Evolutionary conservation across 2,113 vertebrate species (phyloP), one percentile per base, ranked within the genome.

Genomic region (Prolemur simus): DNA sequence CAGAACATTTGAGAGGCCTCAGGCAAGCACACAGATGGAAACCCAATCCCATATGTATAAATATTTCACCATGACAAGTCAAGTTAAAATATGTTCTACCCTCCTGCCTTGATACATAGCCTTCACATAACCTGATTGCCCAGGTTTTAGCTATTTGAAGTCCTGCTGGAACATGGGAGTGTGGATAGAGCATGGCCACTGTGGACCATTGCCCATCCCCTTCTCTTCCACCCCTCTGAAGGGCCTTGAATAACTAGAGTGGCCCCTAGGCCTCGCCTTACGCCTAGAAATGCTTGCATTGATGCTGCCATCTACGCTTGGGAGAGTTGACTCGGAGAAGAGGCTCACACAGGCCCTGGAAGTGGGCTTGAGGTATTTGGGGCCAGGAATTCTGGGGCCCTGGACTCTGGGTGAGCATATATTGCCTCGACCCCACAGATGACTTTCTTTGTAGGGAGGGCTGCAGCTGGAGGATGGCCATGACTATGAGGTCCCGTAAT

Each of bases 21-120:
- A 32, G 18, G 90, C 63, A 90, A 76, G 47, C 0, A 6, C 45
- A 60, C 74, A 96, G 87, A 56, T 78, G 78, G 81, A 87, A 87
- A 80, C 7, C 2, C 45, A 54, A 71, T 54, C n/a, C 45, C 29
- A 11, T 49, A 39, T 86, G 52, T 42, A 71, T 92, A 73, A 86
- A 94, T 77, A 93, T 58, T 87, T 93, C 87, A 74, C 58, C 56
- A 64, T 78, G 23, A 76, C 64, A 94, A 93, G 85, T 87, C 71
- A 81, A 85, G 77, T 71, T 96, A 66, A 58, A 74, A 86, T 71
- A 49, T 6, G 49, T 23, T 39, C 64, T 49, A 42, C 32, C 12
- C 37, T 68, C 52, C 54, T 83, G 45, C 83, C 39, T 77, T 96
- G 71, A 90, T 64, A 90, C 64, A 58, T n/a, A 80, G n/a, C 74